A percentile compares a stretch with the other conserved stretches of the same genome.
Evolutionary conservation across 2,888 invertebrate genomes (phyloP).

Genomic region (Chymomyza caudatula): DNA sequence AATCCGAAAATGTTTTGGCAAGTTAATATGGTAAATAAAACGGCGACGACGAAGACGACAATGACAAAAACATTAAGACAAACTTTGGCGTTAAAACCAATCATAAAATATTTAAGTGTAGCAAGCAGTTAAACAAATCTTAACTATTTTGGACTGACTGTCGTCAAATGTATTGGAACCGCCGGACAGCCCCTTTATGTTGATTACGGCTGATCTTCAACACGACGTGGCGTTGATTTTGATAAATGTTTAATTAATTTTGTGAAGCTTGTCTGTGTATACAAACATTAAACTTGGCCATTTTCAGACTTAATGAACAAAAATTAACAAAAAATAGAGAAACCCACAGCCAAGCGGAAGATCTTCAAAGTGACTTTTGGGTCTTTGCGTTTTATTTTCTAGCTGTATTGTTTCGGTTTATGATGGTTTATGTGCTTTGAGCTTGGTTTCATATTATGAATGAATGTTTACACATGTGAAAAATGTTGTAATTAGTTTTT

Average conservation of each 20-base stretch:
- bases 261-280: slow-evolving; percentile 23
- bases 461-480: slow-evolving; percentile 73
- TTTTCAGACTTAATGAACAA: slow-evolving; percentile 73
- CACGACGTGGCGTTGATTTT: slow-evolving; percentile 64
- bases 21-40: slow-evolving; percentile 38
- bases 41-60: slow-evolving; percentile 47
- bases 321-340: slow-evolving; percentile 71
- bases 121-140: slow-evolving; percentile 12
- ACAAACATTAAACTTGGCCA: slow-evolving; percentile 64
- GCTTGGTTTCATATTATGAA: slow-evolving; percentile 60
- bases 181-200: background rate
- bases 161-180: background rate
- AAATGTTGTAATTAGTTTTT: slow-evolving; percentile 73
- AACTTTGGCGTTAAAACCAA: background rate
- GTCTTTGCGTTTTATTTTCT: slow-evolving; percentile 36
- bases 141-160: background rate
- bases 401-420: slow-evolving; percentile 42
- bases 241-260: slow-evolving; percentile 75
- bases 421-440: slow-evolving; percentile 51
- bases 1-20: background rate
- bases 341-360: slow-evolving; percentile 61
- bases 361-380: slow-evolving; percentile 65
- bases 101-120: slow-evolving; percentile 44
- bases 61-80: slow-evolving; percentile 28
- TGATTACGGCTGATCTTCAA: background rate